phyloP scores from a whole-genome alignment of 2,888 invertebrate genomes.

The Atethmia centrago region DNA sequence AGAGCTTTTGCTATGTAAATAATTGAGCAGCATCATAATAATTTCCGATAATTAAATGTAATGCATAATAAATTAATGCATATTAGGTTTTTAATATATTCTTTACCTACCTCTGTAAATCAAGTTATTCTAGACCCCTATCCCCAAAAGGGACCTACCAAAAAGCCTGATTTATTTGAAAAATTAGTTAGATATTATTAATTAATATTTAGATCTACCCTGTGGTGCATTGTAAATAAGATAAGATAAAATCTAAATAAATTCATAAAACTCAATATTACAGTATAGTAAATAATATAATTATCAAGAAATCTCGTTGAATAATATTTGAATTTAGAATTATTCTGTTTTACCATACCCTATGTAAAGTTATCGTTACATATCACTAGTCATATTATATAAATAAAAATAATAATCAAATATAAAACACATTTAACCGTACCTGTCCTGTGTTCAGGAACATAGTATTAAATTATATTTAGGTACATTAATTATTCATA shows the following conservation, averaged over 20 bases:
- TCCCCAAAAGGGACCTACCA: constrained; percentile 82
- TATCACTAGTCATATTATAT: constrained; percentile 89
- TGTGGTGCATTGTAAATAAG: constrained; percentile 84
- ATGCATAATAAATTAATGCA: constrained; percentile 76
- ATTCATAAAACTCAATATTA: constrained; percentile 67
- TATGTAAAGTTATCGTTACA: constrained; percentile 88
- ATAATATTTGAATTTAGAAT: constrained; percentile 63
- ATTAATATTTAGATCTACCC: constrained; percentile 73
- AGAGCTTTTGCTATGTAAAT: constrained; percentile 51
- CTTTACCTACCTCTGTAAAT: constrained; percentile 85
- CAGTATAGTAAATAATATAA: constrained; percentile 61
- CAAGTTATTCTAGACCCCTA: constrained; percentile 75
- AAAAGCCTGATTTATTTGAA: constrained; percentile 84
- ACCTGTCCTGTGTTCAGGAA: constrained; percentile 90
- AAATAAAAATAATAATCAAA: constrained; percentile 78
- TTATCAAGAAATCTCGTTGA: constrained; percentile 64
- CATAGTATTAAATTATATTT: constrained; percentile 77
- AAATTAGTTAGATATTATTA: constrained; percentile 70
- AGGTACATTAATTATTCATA: constrained; percentile 57
- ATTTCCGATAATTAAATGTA: constrained; percentile 59
- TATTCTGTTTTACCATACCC: constrained; percentile 82
- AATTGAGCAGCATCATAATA: constrained; percentile 60
- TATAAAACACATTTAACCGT: constrained; percentile 82
- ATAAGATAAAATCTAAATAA: constrained; percentile 63
- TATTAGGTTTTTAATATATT: constrained; percentile 72